Base-by-base conservation (phyloP, 2,888 invertebrate genomes). In the Rosalia funebris region DNA sequence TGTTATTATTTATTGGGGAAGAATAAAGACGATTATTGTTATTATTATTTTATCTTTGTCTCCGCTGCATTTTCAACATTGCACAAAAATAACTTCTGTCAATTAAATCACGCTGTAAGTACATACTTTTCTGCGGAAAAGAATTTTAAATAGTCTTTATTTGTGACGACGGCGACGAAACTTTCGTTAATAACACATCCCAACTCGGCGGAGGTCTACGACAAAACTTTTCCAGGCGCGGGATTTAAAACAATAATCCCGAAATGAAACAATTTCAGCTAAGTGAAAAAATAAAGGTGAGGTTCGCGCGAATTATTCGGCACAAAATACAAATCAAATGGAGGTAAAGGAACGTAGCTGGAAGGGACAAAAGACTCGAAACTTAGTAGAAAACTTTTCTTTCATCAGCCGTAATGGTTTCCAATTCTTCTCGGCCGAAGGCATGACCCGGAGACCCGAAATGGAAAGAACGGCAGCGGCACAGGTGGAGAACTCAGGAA, bases 341-440 rank as follows among this genome's bases (percentile, higher is more conserved):
- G 77, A 75, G 75, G 76, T 74, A 73, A 58, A 55, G 64, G 60
- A 75, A 74, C 69, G 74, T 73, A 69, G 77, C 77, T 75, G 71
- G 71, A 73, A 77, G 78, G 78, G 77, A 78, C 79, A 79, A 79
- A 79, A 75, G 74, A 76, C 79, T 77, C 68, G 72, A 75, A 79
- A 79, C 78, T 79, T 77, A 67, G 77, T 71, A 74, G 75, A 72
- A 80, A 81, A 81, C 80, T 81, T 82, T 81, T 81, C 81, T 81
- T 81, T 81, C 81, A 81, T 81, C 81, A 80, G 75, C 74, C 71
- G 80, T 82, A 82, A 81, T 81, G 79, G 79, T 80, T 81, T 80
- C 80, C 80, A 79, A 79, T 81, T 81, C 80, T 79, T 78, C 69
- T 62, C 60, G 68, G 71, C 71, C 71, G 65, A 66, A 62, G 71